Percentiles rank a stretch among this genome's conserved stretches.
Conservation (phyloP, 2,888 invertebrate species). For the Atrina japonica region DNA sequence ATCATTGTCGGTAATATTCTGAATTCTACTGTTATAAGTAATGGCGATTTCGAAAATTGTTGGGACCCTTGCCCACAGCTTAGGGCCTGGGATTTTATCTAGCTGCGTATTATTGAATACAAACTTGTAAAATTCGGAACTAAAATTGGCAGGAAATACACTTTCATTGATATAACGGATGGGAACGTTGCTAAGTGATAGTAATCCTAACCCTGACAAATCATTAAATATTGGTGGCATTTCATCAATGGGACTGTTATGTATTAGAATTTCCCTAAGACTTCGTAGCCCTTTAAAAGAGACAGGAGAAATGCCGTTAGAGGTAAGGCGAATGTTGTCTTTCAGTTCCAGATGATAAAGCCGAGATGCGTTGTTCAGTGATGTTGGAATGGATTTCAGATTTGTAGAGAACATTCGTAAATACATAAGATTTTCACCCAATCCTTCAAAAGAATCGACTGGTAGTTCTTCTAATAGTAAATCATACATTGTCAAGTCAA, state of each 20-base stretch:
- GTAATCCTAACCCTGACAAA: neutral
- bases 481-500: constrained; percentile 7
- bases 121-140: constrained; percentile 9
- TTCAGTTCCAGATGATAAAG: constrained; percentile 3
- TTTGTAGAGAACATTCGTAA: constrained; percentile 15
- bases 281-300: neutral
- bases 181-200: constrained; percentile 15
- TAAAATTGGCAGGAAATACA: constrained; percentile 20
- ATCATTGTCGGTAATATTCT: neutral
- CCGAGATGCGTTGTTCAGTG: neutral
- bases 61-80: constrained; percentile 2
- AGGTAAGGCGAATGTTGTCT: constrained; percentile 14
- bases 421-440: neutral
- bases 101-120: constrained; percentile 10
- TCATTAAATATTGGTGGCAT: constrained; percentile 26
- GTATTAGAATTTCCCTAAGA: constrained; percentile 4
- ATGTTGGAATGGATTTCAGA: constrained; percentile 20
- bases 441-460: constrained; percentile 8
- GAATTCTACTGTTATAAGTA: constrained; percentile 10
- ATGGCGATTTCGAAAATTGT: constrained; percentile 14
- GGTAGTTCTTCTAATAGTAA: constrained; percentile 19
- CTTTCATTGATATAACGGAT: constrained; percentile 19
- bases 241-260: constrained; percentile 9
- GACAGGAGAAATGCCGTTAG: constrained; percentile 4
- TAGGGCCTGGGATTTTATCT: constrained; percentile 5